Percentiles rank a stretch among this genome's conserved stretches.
phyloP scores from a whole-genome alignment of 1,140 invertebrate genomes.

The Leptopilina clavipes region DNA sequence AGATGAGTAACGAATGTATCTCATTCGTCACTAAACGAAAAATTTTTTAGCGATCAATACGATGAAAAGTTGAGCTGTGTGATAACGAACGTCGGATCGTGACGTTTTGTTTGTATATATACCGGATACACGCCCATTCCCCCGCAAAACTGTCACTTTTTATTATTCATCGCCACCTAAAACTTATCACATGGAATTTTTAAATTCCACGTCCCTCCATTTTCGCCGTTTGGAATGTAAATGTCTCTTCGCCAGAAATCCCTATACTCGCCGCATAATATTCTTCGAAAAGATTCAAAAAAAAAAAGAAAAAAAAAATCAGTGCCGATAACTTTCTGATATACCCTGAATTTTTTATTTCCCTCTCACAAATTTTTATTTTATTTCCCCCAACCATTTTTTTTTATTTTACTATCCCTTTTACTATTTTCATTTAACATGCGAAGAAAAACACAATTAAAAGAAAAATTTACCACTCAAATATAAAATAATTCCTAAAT shows the following conservation, averaged over 20 bases:
- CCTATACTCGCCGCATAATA: background rate
- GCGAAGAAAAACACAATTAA: no score
- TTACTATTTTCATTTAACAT: no score
- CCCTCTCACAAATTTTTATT: no score
- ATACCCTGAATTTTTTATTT: no score
- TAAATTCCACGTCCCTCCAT: background rate
- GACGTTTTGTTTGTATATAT: constrained; percentile 10
- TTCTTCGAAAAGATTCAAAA: background rate
- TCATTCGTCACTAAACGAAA: constrained; percentile 46
- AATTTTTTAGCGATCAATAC: constrained; percentile 34
- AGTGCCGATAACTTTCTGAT: background rate
- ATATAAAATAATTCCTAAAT: no score
- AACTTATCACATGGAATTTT: constrained; percentile 13
- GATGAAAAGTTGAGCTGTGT: constrained; percentile 9
- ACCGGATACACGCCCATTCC: background rate
- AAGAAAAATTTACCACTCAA: no score
- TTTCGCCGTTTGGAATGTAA: constrained; percentile 16
- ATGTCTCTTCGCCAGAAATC: background rate
- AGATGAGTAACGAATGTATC: constrained; percentile 42
- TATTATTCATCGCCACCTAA: background rate
- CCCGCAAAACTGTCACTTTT: background rate
- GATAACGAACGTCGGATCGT: constrained; percentile 11
- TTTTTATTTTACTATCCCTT: no score
- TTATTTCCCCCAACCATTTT: no score
- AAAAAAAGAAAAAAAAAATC: background rate